These are phyloP conservation scores for Mycteria americana DNA, from an alignment of 2,797 vertebrate species.

Conservation along the genomic window DNA sequence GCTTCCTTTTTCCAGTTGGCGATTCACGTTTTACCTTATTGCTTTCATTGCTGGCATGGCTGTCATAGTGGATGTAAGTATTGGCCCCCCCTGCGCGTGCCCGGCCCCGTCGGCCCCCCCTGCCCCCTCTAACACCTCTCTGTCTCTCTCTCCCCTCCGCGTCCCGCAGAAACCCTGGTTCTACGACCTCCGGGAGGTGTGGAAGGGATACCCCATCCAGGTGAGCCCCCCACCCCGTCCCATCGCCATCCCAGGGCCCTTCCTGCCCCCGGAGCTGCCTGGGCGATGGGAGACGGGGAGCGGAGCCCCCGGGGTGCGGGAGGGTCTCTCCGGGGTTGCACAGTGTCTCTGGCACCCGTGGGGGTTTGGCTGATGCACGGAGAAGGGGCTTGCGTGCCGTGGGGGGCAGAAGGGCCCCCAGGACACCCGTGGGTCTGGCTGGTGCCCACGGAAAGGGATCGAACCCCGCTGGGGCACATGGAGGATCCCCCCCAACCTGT, in stretches of 20 bases:
- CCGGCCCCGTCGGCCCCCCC: rapidly evolving
- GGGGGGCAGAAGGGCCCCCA: neutral
- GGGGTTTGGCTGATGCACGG: too few species aligned
- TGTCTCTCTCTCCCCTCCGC: neutral
- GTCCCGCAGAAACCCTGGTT: slow-evolving; percentile 91
- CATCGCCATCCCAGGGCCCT: rapidly evolving
- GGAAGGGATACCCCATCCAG: slow-evolving; percentile 92
- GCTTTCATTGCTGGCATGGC: slow-evolving; percentile 94
- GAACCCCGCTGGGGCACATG: rapidly evolving
- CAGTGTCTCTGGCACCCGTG: rapidly evolving
- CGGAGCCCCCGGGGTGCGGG: neutral
- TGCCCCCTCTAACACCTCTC: neutral
- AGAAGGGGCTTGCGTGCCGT: neutral
- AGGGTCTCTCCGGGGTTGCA: neutral
- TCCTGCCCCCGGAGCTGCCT: neutral
- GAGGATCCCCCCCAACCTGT: neutral
- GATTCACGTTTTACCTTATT: slow-evolving; percentile 96
- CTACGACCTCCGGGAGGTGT: slow-evolving; percentile 89
- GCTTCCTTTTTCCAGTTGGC: slow-evolving; percentile 91
- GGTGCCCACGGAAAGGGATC: neutral
- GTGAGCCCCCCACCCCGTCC: slow-evolving; percentile 63
- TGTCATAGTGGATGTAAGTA: slow-evolving; percentile 93
- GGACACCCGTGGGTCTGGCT: neutral
- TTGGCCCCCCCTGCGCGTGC: neutral
- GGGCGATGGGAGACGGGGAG: neutral